Conservation (phyloP, 2,888 invertebrate genomes). For the Lycocerus yunnanus region DNA sequence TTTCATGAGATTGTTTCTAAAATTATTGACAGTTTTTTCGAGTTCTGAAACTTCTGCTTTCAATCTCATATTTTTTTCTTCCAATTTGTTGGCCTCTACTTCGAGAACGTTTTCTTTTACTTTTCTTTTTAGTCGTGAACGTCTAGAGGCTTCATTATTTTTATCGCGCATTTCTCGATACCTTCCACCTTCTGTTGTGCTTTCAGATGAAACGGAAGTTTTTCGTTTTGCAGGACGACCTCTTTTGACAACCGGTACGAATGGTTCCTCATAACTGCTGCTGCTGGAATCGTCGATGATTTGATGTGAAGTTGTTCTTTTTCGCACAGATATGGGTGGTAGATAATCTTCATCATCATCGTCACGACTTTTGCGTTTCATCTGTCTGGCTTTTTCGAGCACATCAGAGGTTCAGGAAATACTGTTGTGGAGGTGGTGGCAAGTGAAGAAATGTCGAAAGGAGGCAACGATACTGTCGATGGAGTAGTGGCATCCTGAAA, state of each 20-base stretch:
- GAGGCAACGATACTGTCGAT: neutral
- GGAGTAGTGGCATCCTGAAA: neutral
- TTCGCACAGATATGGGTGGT: slow-evolving; percentile 39
- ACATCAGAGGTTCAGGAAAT: neutral
- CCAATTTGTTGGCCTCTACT: slow-evolving; percentile 59
- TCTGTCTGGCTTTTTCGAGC: neutral
- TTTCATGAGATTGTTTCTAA: slow-evolving; percentile 68
- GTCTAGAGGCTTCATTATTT: slow-evolving; percentile 79
- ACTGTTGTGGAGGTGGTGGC: neutral
- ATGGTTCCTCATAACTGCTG: slow-evolving; percentile 6
- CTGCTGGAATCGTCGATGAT: neutral
- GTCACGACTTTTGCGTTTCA: slow-evolving; percentile 31
- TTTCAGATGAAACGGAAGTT: slow-evolving; percentile 53
- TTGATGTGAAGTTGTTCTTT: slow-evolving; percentile 5
- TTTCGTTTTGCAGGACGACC: slow-evolving; percentile 63
- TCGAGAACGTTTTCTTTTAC: slow-evolving; percentile 58
- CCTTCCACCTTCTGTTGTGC: slow-evolving; percentile 52
- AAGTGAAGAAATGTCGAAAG: neutral
- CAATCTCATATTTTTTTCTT: slow-evolving; percentile 66
- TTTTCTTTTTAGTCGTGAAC: slow-evolving; percentile 74
- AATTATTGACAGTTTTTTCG: slow-evolving; percentile 68
- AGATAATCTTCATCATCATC: slow-evolving; percentile 49
- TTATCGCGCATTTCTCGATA: slow-evolving; percentile 75
- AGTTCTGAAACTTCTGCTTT: slow-evolving; percentile 69
- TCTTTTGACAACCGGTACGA: slow-evolving; percentile 45